Evolutionary conservation across 2,888 invertebrate species (phyloP).

Genomic region (Agrotis clavis): DNA sequence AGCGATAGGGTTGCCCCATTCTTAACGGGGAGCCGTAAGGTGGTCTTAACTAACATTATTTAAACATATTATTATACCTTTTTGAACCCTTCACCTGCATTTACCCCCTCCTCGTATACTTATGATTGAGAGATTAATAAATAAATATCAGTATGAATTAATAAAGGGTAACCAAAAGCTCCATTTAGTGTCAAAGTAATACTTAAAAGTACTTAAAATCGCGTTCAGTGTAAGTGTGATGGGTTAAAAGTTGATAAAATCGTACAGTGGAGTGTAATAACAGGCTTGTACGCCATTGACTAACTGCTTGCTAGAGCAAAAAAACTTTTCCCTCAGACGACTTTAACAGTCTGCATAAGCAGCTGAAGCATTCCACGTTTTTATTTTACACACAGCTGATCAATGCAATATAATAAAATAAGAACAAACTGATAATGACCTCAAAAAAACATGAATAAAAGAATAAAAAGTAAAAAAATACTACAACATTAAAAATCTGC

Average conservation of each 20-base stretch:
- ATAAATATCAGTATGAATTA: conserved; percentile 29
- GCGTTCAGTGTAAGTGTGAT: conserved; percentile 24
- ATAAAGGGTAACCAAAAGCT: conserved; percentile 8
- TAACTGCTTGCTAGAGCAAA: conserved; percentile 34
- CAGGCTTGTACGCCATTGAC: conserved; percentile 23
- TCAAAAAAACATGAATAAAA: conserved; percentile 11
- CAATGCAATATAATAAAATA: conserved; percentile 40
- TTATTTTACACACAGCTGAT: conserved; percentile 48
- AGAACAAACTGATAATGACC: conserved; percentile 21
- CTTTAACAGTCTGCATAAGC: conserved; percentile 44
- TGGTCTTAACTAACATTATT: conserved; percentile 37
- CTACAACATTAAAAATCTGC: conserved; percentile 21
- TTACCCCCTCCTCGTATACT: conserved; percentile 28
- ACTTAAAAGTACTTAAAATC: conserved; percentile 50
- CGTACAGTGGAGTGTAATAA: conserved; percentile 38
- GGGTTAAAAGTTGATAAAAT: conserved; percentile 40
- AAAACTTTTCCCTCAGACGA: conserved; percentile 42
- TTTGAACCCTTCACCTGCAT: conserved; percentile 49
- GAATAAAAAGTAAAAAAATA: conserved; percentile 6
- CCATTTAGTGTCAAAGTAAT: conserved; percentile 40
- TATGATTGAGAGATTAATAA: conserved; percentile 49
- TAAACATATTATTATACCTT: conserved; percentile 48
- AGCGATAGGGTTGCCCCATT: conserved; percentile 47
- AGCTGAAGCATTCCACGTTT: conserved; percentile 51
- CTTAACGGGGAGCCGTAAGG: conserved; percentile 24